Percentiles rank a stretch among this genome's conserved stretches.
Conservation (phyloP, 1,140 invertebrate species). For the Tetramorium alpestre region DNA sequence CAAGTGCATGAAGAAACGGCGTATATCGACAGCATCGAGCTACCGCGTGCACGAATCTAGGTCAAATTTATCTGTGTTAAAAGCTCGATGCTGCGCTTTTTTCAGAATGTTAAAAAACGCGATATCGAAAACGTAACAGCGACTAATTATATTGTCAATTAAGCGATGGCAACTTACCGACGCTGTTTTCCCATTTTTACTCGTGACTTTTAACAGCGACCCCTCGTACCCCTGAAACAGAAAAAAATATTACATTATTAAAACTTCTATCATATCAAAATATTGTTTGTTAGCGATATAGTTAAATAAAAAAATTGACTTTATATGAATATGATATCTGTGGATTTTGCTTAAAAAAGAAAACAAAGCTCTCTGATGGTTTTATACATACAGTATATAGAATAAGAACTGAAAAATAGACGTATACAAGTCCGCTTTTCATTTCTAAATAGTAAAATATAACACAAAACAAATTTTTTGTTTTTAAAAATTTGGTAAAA, state of each 20-base stretch:
- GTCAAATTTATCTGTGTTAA: slow-evolving; percentile 51
- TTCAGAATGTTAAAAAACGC: slow-evolving; percentile 6
- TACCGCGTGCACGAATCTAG: slow-evolving; percentile 32
- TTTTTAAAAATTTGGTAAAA: not conserved
- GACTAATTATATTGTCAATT: slow-evolving; percentile 25
- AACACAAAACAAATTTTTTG: not conserved
- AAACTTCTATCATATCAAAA: not conserved
- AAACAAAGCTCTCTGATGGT: not conserved
- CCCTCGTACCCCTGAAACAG: slow-evolving; percentile 98
- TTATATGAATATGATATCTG: not conserved
- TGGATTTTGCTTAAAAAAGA: not conserved
- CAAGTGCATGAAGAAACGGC: slow-evolving; percentile 28
- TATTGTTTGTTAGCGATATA: not conserved
- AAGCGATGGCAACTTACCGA: slow-evolving; percentile 92
- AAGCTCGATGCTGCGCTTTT: slow-evolving; percentile 36
- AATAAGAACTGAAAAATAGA: not conserved
- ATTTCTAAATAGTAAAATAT: slow-evolving; percentile 19
- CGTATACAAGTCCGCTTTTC: not conserved
- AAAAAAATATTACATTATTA: slow-evolving; percentile 77
- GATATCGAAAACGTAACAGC: not conserved
- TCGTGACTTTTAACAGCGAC: slow-evolving; percentile 99
- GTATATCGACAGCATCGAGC: slow-evolving; percentile 34
- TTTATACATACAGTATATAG: not conserved
- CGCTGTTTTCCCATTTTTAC: slow-evolving; percentile 99
- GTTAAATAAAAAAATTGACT: slow-evolving; percentile 5